Base-by-base conservation (phyloP, 2,888 invertebrate genomes). In the Adineta ricciae region DNA sequence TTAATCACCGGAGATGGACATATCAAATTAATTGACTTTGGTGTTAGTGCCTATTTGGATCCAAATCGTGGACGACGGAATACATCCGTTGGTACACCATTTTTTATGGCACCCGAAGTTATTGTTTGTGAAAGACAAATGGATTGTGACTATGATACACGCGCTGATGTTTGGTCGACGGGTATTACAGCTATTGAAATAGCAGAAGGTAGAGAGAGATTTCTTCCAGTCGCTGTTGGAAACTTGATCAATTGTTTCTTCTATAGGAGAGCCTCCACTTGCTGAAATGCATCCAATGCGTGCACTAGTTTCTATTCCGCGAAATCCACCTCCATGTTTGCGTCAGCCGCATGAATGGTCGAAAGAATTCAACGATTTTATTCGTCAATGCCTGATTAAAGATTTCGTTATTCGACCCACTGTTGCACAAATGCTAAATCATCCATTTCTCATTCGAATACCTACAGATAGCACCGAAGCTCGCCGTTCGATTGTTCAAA, bases 81-180 rank as follows among this genome's bases (percentile, higher is more conserved):
- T 88, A 94, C 94, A 0, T 94, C 93, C 88, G 93, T 96, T 85
- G 96, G 96, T 0, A 95, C 96, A 0, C 96, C 96, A 0, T 94
- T 94, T 88, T 96, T 96, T 96, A 96, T 96, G 95, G 95, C 96
- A 8, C 96, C 96, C 2, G 96, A 96, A 92, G 93, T 94, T 24
- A 94, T 94, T 89, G 94, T 94, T 14, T 94, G 94, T 90, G 94
- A 94, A 90, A 94, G 94, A 89, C 94, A 94, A 89, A 89, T 94
- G 87, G 94, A 94, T 88, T 94, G 94, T 88, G 93, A 93, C 5
- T 95, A 95, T 89, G 95, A 94, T 24, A 94, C 93, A 87, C 93
- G 95, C 83, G 93, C 93, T 72, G 96, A 97, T 91, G 94, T 96
- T 19, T 96, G 96, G 96, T 94, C 96, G 0, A 89, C 96, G 64